Conservation (phyloP, 2,113 vertebrate species). For the Pholis gunnellus region DNA sequence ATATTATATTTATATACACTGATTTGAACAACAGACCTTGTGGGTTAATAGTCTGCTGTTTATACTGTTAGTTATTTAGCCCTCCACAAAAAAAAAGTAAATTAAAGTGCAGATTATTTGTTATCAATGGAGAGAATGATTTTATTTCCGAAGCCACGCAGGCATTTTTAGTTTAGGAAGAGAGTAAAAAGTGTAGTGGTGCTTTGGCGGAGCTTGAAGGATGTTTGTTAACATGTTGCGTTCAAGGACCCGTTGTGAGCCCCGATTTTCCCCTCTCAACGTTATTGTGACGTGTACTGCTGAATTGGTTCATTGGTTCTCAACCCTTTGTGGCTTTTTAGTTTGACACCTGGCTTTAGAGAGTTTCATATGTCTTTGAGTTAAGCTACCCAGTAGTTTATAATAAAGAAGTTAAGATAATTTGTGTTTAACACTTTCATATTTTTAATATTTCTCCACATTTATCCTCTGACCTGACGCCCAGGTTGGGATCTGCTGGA, state of each 20-base stretch:
- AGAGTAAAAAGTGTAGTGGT: constrained; percentile 7
- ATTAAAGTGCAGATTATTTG: background rate
- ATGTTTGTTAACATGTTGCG: constrained; percentile 69
- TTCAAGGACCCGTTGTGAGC: constrained; percentile 34
- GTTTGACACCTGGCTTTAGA: background rate
- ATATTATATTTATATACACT: background rate
- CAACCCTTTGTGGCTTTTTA: background rate
- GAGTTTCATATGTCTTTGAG: too few species aligned
- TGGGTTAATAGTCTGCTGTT: background rate
- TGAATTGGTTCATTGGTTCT: background rate
- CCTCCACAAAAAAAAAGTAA: background rate
- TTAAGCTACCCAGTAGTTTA: background rate
- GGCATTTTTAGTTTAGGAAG: constrained; percentile 48
- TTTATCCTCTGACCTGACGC: background rate
- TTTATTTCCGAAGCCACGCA: constrained; percentile 60
- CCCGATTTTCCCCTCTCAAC: background rate
- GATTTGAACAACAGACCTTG: background rate
- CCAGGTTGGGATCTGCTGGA: background rate
- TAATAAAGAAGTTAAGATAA: background rate
- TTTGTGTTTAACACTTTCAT: background rate
- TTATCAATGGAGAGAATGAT: background rate
- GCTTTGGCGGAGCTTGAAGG: constrained; percentile 24
- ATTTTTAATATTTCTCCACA: background rate
- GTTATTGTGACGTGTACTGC: background rate
- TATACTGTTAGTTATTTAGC: too few species aligned